Evolutionary conservation across 2,888 invertebrate genomes (phyloP).

Genomic region (Listrodromus nycthemerus): DNA sequence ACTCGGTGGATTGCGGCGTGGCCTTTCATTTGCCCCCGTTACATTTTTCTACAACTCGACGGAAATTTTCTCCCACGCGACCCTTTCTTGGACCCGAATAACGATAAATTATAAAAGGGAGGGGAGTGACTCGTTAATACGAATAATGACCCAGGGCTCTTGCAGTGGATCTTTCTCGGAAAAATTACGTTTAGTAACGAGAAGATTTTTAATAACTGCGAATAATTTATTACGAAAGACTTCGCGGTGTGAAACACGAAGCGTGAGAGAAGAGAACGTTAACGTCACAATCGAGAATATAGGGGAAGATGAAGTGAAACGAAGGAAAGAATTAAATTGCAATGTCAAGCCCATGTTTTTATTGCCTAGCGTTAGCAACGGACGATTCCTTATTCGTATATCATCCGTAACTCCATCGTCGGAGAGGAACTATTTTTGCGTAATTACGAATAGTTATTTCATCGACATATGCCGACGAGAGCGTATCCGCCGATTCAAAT

Average conservation of each 20-base stretch:
- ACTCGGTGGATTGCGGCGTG: conserved; percentile 4
- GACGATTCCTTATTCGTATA: background rate
- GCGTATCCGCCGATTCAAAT: background rate
- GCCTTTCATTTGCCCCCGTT: conserved; percentile 24
- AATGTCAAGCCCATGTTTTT: conserved; percentile 1
- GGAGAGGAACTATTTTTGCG: background rate
- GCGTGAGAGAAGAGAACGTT: background rate
- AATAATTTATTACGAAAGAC: conserved; percentile 19
- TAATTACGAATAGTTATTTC: conserved; percentile 7
- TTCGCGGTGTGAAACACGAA: background rate
- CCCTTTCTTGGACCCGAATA: background rate
- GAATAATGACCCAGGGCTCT: background rate
- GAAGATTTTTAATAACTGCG: conserved; percentile 43
- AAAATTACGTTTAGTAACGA: conserved; percentile 27
- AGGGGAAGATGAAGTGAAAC: background rate
- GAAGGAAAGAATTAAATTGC: background rate
- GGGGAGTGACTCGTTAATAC: background rate
- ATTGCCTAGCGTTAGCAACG: background rate
- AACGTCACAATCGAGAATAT: background rate
- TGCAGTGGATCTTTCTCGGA: background rate
- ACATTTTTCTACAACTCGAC: background rate
- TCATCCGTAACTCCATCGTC: background rate
- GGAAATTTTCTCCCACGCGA: background rate
- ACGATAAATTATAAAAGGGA: conserved; percentile 4
- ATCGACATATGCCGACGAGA: background rate